These are phyloP conservation scores for Papilio protenor DNA, from an alignment of 2,888 invertebrate genomes.

Conservation along the genomic window DNA sequence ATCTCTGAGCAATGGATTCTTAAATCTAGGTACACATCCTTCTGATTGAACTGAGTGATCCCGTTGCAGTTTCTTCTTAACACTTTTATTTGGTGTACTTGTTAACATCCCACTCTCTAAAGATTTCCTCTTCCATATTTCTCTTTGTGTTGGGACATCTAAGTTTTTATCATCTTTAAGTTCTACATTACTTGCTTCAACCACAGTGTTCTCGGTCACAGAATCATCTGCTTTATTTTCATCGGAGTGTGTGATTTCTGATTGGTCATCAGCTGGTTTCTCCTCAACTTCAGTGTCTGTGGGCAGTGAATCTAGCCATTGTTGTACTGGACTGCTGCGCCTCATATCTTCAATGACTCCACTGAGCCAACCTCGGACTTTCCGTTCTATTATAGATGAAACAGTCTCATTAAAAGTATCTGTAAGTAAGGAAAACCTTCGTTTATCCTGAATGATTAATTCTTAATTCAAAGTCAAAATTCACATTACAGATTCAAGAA, in stretches of 20 bases:
- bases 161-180: slow-evolving; percentile 61
- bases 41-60: slow-evolving; percentile 81
- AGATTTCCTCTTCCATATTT: slow-evolving; percentile 72
- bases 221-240: slow-evolving; percentile 71
- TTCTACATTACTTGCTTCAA: slow-evolving; percentile 48
- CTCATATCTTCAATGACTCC: slow-evolving; percentile 84
- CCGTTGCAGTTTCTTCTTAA: slow-evolving; percentile 69
- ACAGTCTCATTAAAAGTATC: slow-evolving; percentile 79
- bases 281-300: slow-evolving; percentile 58
- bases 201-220: slow-evolving; percentile 69
- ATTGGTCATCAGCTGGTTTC: slow-evolving; percentile 53
- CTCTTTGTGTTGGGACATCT: slow-evolving; percentile 67
- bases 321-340: slow-evolving; percentile 88
- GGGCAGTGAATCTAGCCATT: slow-evolving; percentile 90
- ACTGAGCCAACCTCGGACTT: slow-evolving; percentile 79
- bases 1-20: slow-evolving; percentile 79
- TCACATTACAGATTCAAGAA: neutral
- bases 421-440: slow-evolving; percentile 52
- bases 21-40: slow-evolving; percentile 72
- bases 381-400: slow-evolving; percentile 76
- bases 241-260: slow-evolving; percentile 63
- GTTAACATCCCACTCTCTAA: slow-evolving; percentile 70
- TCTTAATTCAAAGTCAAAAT: neutral
- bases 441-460: slow-evolving; percentile 7
- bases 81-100: slow-evolving; percentile 61